These are phyloP conservation scores for Xiphophorus hellerii DNA, from an alignment of 2,113 vertebrate genomes.

Conservation along the genomic window DNA sequence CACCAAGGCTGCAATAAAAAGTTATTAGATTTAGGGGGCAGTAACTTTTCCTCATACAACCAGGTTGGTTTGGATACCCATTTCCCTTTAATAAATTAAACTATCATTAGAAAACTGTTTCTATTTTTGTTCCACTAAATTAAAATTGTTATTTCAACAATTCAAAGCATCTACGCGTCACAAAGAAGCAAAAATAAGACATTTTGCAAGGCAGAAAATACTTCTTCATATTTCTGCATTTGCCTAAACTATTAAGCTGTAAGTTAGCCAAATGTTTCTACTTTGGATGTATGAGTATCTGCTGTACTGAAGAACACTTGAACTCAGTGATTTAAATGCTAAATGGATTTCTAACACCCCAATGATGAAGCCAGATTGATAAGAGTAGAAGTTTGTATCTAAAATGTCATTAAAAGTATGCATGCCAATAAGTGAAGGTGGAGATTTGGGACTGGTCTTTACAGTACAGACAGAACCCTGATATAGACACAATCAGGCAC, in stretches of 20 bases:
- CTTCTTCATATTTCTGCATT: background rate
- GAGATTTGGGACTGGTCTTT: background rate
- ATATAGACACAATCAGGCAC: background rate
- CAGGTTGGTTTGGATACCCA: background rate
- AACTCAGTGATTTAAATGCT: background rate
- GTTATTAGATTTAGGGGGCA: background rate
- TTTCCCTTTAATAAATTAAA: background rate
- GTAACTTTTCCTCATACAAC: background rate
- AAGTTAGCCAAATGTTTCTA: background rate
- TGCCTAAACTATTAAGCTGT: background rate
- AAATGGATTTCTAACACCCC: background rate
- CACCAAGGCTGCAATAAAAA: background rate
- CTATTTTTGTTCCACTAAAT: too few species aligned
- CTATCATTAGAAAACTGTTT: background rate
- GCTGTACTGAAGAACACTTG: too few species aligned
- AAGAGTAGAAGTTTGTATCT: background rate
- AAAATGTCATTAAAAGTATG: background rate
- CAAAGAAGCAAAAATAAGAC: background rate
- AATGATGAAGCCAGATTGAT: background rate
- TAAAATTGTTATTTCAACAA: too few species aligned
- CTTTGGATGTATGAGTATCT: background rate
- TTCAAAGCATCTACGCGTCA: too few species aligned
- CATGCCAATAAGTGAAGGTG: background rate
- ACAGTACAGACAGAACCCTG: background rate
- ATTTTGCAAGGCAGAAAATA: background rate